phyloP scores from a whole-genome alignment of 1,140 invertebrate genomes.

The Anoplophora glabripennis region DNA sequence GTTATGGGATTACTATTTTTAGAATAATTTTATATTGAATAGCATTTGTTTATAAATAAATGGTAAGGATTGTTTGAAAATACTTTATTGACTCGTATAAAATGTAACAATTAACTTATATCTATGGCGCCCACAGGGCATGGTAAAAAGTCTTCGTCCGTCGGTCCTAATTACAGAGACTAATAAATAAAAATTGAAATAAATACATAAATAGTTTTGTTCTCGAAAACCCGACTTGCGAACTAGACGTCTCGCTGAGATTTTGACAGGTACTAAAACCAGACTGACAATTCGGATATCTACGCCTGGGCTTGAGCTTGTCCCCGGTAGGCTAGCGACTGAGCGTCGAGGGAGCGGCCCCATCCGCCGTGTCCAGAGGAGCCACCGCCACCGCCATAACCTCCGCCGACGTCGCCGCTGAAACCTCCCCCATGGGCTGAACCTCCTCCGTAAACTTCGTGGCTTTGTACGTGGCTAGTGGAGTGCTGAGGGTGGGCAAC shows the following conservation, averaged over 20 bases:
- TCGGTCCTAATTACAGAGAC: slow-evolving; percentile 23
- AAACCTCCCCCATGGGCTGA: slow-evolving; percentile 55
- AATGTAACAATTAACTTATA: slow-evolving; percentile 26
- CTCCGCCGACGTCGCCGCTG: slow-evolving; percentile 55
- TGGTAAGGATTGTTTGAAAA: neutral
- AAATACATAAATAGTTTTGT: slow-evolving; percentile 29
- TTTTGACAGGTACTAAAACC: slow-evolving; percentile 47
- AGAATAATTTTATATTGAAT: too few species aligned
- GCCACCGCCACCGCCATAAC: slow-evolving; percentile 54
- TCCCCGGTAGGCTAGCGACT: slow-evolving; percentile 71
- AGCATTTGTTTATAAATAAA: neutral
- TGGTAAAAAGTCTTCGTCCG: slow-evolving; percentile 35
- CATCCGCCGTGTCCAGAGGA: slow-evolving; percentile 65
- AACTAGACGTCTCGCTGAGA: slow-evolving; percentile 19
- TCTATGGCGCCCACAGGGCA: slow-evolving; percentile 23
- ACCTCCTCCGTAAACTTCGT: slow-evolving; percentile 49
- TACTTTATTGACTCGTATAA: slow-evolving; percentile 29
- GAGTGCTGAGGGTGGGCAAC: slow-evolving; percentile 77
- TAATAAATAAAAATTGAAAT: slow-evolving; percentile 27
- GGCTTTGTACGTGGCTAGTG: slow-evolving; percentile 62
- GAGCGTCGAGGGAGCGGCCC: slow-evolving; percentile 69
- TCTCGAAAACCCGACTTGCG: slow-evolving; percentile 27
- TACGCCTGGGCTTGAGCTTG: slow-evolving; percentile 51
- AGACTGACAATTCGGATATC: slow-evolving; percentile 21
- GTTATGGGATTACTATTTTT: neutral